These are phyloP conservation scores for Grammomys dolichurus DNA, from an alignment of 2,113 vertebrate genomes.

Conservation along the genomic window DNA sequence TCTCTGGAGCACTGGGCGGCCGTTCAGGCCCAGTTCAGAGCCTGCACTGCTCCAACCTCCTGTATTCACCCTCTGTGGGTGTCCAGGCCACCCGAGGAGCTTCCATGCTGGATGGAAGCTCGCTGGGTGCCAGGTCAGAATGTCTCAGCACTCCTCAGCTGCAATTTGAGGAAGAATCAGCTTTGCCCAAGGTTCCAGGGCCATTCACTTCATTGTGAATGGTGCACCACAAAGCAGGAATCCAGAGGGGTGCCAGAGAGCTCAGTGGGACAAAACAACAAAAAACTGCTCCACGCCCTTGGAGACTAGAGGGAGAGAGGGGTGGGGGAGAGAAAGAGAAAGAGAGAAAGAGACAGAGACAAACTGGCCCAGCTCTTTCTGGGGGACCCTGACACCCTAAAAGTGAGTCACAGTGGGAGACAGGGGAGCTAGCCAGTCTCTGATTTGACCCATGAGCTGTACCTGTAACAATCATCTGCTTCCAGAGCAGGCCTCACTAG, in stretches of 20 bases:
- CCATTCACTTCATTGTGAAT: background rate
- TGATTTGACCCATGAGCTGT: conserved; percentile 7
- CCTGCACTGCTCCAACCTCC: conserved; percentile 27
- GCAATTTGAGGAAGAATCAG: background rate
- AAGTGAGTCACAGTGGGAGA: background rate
- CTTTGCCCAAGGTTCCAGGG: background rate
- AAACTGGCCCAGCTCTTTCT: background rate
- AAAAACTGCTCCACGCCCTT: background rate
- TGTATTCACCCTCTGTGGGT: background rate
- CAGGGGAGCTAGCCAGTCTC: background rate
- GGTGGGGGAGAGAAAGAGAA: too few relatives aligned
- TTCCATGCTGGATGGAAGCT: background rate
- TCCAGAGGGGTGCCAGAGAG: background rate
- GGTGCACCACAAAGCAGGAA: background rate
- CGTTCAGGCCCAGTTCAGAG: background rate
- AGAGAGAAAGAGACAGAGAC: background rate
- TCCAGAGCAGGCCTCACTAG: background rate
- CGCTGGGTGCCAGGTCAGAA: background rate
- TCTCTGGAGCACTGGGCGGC: conserved; percentile 38
- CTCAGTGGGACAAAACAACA: background rate
- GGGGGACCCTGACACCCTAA: background rate
- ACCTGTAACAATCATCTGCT: conserved; percentile 53
- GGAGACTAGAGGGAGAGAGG: background rate
- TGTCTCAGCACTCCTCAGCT: background rate
- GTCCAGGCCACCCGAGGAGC: background rate